A percentile compares a stretch with the other conserved stretches of the same genome.
Evolutionary conservation across 1,140 invertebrate species (phyloP).

Genomic region (Scaptomyza hsui): DNA sequence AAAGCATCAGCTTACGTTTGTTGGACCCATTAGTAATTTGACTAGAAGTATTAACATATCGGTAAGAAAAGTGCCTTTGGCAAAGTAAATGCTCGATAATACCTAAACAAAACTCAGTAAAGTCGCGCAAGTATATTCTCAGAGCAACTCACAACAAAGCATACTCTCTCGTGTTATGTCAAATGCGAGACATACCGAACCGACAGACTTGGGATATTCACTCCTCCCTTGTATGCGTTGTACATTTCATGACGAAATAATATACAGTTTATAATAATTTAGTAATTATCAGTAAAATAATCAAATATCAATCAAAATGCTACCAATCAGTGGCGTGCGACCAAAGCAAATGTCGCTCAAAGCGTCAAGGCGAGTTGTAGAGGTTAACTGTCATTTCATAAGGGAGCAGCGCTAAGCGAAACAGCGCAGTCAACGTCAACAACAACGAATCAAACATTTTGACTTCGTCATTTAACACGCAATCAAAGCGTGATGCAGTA

Average conservation of each 20-base stretch:
- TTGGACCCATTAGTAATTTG: too few species aligned
- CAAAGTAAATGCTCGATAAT: too few species aligned
- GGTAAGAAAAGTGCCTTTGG: too few species aligned
- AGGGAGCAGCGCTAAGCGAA: slow-evolving; percentile 21
- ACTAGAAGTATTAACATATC: too few species aligned
- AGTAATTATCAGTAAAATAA: slow-evolving; percentile 9
- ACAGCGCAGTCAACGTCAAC: slow-evolving; percentile 14
- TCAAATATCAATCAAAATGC: slow-evolving; percentile 15
- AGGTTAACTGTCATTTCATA: neutral
- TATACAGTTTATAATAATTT: neutral
- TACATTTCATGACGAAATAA: neutral
- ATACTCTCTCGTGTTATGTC: too few species aligned
- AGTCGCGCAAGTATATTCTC: too few species aligned
- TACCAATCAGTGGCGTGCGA: slow-evolving; percentile 35
- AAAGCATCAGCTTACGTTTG: too few species aligned
- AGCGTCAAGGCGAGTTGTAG: neutral
- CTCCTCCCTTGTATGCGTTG: slow-evolving; percentile 26
- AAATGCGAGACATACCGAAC: too few species aligned
- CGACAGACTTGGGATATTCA: too few species aligned
- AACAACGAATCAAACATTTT: slow-evolving; percentile 25
- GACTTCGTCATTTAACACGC: slow-evolving; percentile 65
- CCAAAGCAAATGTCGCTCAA: neutral
- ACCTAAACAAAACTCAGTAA: too few species aligned
- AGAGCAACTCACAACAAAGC: too few species aligned
- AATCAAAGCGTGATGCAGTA: slow-evolving; percentile 47